Percentiles rank a stretch among this genome's conserved stretches.
Evolutionary conservation across 2,113 vertebrate genomes (phyloP).

Genomic region (Hyperoodon ampullatus): DNA sequence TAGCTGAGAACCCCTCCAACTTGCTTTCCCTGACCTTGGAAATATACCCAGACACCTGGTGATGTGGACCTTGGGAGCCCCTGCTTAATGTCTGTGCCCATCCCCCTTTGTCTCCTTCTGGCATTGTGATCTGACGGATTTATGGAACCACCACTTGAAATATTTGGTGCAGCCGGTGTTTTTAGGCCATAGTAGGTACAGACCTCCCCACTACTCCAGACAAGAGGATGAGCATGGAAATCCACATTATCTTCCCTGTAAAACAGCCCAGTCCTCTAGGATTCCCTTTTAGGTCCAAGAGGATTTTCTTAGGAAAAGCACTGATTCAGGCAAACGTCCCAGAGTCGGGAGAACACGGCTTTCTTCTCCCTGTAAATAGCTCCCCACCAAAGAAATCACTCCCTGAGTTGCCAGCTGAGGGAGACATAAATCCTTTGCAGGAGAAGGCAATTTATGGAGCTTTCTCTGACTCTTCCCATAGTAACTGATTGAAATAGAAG

Average conservation of each 20-base stretch:
- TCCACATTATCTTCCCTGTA: neutral
- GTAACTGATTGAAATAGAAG: neutral
- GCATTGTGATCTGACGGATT: conserved; percentile 58
- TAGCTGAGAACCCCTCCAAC: neutral
- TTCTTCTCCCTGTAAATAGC: conserved; percentile 41
- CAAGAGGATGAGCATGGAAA: neutral
- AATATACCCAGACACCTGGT: neutral
- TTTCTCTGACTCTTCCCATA: neutral
- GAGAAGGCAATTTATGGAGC: neutral
- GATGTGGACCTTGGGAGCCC: neutral
- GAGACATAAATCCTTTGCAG: neutral
- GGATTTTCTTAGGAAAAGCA: conserved; percentile 43
- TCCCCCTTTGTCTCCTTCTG: neutral
- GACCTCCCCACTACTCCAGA: neutral
- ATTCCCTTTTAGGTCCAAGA: neutral
- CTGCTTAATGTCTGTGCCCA: neutral
- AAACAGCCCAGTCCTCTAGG: neutral
- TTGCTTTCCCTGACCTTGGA: neutral
- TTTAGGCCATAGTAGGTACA: neutral
- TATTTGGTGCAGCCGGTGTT: neutral
- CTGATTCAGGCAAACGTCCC: neutral
- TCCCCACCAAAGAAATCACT: neutral
- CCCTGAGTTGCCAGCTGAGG: neutral
- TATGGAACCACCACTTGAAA: neutral
- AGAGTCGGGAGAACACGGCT: neutral